Evolutionary conservation across 2,113 vertebrate genomes (phyloP).

Genomic region (Phyllostomus discolor): DNA sequence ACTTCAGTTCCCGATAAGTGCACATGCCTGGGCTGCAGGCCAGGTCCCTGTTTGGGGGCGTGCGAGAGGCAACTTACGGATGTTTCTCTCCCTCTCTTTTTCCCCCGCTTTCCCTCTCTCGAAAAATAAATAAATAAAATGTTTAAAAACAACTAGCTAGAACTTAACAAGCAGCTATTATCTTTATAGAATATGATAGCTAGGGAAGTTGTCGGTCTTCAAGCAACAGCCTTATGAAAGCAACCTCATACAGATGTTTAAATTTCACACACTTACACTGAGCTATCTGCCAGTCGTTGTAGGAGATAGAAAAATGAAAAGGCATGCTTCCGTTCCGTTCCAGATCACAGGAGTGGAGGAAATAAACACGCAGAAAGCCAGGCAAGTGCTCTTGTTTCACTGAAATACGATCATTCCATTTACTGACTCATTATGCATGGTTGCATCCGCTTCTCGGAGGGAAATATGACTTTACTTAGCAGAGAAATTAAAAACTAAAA

Average conservation of each 20-base stretch:
- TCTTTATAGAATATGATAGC: not conserved
- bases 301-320: not conserved
- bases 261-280: not conserved
- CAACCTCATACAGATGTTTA: not conserved
- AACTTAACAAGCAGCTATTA: not conserved
- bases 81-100: too few species aligned
- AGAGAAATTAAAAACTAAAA: constrained; percentile 35
- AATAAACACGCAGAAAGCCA: not conserved
- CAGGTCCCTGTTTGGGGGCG: too few species aligned
- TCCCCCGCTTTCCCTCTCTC: too few species aligned
- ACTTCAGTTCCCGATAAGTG: too few species aligned
- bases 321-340: not conserved
- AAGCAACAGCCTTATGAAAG: not conserved
- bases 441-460: not conserved
- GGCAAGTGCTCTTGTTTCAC: not conserved
- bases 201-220: not conserved
- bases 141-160: not conserved
- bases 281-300: not conserved
- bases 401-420: not conserved
- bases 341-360: not conserved
- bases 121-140: too few species aligned
- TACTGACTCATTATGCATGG: not conserved
- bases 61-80: too few species aligned
- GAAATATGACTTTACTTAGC: constrained; percentile 2
- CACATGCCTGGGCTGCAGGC: too few species aligned